These are phyloP conservation scores for Pseudois nayaur DNA, from an alignment of 2,113 vertebrate species.

Conservation along the genomic window DNA sequence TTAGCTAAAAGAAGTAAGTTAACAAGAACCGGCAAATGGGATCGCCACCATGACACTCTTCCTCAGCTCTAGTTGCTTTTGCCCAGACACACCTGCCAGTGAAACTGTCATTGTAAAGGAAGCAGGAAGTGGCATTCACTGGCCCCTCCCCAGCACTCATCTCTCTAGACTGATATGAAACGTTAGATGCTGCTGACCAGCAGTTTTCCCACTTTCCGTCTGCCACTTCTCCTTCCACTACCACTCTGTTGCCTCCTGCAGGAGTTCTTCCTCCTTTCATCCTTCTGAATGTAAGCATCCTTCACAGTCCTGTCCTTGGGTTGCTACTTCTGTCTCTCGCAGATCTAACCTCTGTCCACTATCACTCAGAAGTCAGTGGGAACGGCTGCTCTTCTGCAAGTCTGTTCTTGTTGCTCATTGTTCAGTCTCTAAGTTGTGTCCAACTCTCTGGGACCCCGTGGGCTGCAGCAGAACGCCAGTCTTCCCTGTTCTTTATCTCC, in stretches of 20 bases:
- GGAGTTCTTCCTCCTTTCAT: neutral
- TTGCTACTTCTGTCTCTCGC: neutral
- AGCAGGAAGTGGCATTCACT: neutral
- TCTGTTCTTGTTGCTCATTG: neutral
- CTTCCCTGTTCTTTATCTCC: neutral
- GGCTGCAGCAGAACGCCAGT: neutral
- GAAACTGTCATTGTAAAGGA: neutral
- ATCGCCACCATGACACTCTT: neutral
- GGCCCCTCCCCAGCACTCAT: neutral
- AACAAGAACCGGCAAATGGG: neutral
- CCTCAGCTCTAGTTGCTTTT: neutral
- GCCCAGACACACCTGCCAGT: neutral
- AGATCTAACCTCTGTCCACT: neutral
- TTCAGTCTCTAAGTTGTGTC: neutral
- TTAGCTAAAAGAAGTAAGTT: neutral
- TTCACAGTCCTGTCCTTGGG: neutral
- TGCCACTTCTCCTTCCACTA: neutral
- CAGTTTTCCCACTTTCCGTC: neutral
- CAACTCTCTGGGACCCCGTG: neutral
- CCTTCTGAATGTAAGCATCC: neutral
- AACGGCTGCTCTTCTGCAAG: neutral
- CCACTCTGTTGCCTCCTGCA: neutral
- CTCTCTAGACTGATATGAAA: neutral
- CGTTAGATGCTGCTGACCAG: neutral
- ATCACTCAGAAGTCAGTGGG: neutral